Base-by-base conservation (phyloP, 2,113 vertebrate species). In the Pelecanus crispus region DNA sequence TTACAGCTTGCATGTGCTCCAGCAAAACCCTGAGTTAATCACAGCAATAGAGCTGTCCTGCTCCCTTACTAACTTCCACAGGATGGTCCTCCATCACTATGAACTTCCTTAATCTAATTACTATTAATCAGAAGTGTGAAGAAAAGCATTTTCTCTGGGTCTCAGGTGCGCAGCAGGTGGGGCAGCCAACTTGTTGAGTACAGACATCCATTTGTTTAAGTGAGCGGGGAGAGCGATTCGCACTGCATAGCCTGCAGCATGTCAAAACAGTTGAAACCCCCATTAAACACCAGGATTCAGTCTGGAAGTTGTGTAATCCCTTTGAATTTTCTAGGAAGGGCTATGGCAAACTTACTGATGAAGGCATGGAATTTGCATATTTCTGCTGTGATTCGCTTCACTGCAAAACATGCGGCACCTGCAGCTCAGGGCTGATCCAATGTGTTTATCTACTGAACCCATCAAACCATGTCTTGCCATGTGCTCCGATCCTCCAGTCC, bases 201-300 rank as follows among this genome's bases (percentile, higher is more conserved):
- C 0, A 3, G 52, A 45, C 25, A 61, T 34, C 5, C 1, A 0
- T 47, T 52, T 40, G 38, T 70, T n/a, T 15, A 52, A 81, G 38
- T 0, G 4, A 59, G 25, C 0, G 0, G 75, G 26, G 31, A 75
- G 18, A 62, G 44, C 0, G 0, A 70, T 2, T 45, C n/a, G 58
- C 19, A 3, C 56, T 55, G 74, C 44, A 74, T 90, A 83, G 47
- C 62, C 80, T 38, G 53, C 44, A 53, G n/a, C 29, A 3, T 6
- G 44, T 21, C 44, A 36, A n/a, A 68, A 34, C 25, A 72, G 63
- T 44, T 50, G 38, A 67, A 88, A 18, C 45, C 45, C 19, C 32
- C 67, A 17, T 6, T 17, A 44, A 91, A 81, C 2, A 1, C 6
- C 17, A 10, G 36, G 19, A 87, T 62, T 84, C 2, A 0, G 16